These are phyloP conservation scores for Uloborus plumipes DNA, from an alignment of 2,888 invertebrate species.

Conservation along the genomic window DNA sequence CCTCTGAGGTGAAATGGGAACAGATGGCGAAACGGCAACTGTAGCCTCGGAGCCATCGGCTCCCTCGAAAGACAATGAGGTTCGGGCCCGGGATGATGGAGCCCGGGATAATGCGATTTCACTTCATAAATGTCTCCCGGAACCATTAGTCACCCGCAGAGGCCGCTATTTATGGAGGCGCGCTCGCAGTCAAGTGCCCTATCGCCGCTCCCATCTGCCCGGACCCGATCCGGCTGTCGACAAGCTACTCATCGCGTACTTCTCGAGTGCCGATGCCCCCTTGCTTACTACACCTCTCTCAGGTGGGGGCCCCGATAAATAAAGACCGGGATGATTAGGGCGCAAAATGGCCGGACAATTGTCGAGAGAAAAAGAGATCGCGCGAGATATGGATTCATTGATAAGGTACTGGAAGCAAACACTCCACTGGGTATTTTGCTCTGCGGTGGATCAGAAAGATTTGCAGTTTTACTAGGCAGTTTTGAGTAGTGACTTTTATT, in stretches of 20 bases:
- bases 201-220: constrained; percentile 38
- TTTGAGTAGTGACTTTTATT: too few relatives aligned
- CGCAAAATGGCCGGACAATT: too few relatives aligned
- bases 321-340: too few relatives aligned
- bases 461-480: too few relatives aligned
- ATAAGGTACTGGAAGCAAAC: too few relatives aligned
- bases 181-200: constrained; percentile 55
- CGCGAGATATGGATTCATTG: too few relatives aligned
- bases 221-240: constrained; percentile 27
- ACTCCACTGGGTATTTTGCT: too few relatives aligned
- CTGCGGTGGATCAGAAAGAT: too few relatives aligned
- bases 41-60: constrained; percentile 46
- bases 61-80: constrained; percentile 59
- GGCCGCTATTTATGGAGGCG: constrained; percentile 37
- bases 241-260: constrained; percentile 13
- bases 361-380: too few relatives aligned
- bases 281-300: too few relatives aligned
- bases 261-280: not conserved
- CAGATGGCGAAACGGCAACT: constrained; percentile 60
- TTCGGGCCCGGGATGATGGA: constrained; percentile 57
- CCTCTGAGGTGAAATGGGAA: constrained; percentile 57
- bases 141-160: constrained; percentile 60
- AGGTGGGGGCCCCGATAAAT: too few relatives aligned
- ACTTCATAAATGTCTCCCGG: constrained; percentile 62
- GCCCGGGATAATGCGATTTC: constrained; percentile 63